Evolutionary conservation across 1,140 invertebrate species (phyloP), one percentile per base, ranked within the genome.

Genomic region (Halotydeus destructor): DNA sequence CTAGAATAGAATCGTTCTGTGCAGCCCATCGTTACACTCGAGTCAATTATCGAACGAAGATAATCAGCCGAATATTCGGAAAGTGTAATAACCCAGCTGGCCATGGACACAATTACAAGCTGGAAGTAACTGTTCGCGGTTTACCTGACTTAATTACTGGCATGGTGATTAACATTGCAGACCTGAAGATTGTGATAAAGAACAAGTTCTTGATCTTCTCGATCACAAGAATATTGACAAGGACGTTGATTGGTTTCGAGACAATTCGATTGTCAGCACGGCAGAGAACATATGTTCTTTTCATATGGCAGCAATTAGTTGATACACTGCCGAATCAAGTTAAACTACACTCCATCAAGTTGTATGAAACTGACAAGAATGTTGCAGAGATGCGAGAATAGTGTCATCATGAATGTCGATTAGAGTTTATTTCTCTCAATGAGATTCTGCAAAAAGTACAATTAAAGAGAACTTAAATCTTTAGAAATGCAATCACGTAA

Each of bases 331-430:
- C 70, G 0, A 18, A 22, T 66, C 72, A 43, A 74, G 65, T 73
- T 34, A 54, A 82, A 34, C 66, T 97, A 5, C 75, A 85, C 57
- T 79, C 93, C 66, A 75, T 97, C 1, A 91, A 86, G 64, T 72
- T 98, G 45, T 69, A 80, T 57, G 91, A 97, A 69, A 97, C 91
- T 36, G 86, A 93, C 52, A 97, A 96, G 58, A 97, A 97, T 65
- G 72, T 85, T 54, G 76, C 89, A 22, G 66, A 69, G 50, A 97
- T 86, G 58, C 67, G 74, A 46, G 84, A 83, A 9, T 21, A 44
- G 27, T 6, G n/a, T n/a, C n/a, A n/a, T n/a, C n/a, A n/a, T n/a
- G n/a, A n/a, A n/a, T n/a, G n/a, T n/a, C n/a, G n/a, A n/a, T n/a
- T n/a, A n/a, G n/a, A n/a, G n/a, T n/a, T n/a, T n/a, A n/a, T n/a